These are phyloP conservation scores for Perithous albicinctus DNA, from an alignment of 2,888 invertebrate genomes.

Conservation along the genomic window DNA sequence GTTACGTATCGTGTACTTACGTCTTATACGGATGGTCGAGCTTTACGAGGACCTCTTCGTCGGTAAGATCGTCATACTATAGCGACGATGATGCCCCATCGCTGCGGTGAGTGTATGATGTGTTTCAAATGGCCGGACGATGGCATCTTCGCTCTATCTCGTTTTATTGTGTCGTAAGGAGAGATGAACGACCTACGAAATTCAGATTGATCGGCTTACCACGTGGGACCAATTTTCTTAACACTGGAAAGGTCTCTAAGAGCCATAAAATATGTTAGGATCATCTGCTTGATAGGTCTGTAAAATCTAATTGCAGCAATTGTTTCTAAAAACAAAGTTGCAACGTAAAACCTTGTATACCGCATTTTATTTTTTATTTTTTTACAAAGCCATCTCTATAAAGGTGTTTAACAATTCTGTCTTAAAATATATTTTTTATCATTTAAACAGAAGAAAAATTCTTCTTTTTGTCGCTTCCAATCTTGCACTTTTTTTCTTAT, in stretches of 20 bases:
- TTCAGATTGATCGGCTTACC: slow-evolving; percentile 78
- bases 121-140: slow-evolving; percentile 64
- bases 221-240: slow-evolving; percentile 37
- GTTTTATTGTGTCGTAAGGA: slow-evolving; percentile 81
- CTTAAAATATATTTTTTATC: too few species aligned
- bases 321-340: too few species aligned
- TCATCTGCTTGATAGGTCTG: neutral
- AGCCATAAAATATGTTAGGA: neutral
- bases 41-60: slow-evolving; percentile 77
- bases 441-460: too few species aligned
- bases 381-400: too few species aligned
- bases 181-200: slow-evolving; percentile 71
- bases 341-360: too few species aligned
- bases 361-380: too few species aligned
- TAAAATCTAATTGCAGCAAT: neutral
- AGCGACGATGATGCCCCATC: slow-evolving; percentile 33
- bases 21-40: slow-evolving; percentile 75
- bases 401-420: too few species aligned
- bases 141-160: slow-evolving; percentile 64
- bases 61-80: slow-evolving; percentile 34
- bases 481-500: too few species aligned
- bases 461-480: too few species aligned
- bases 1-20: slow-evolving; percentile 73
- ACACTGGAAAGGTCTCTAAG: neutral
- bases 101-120: slow-evolving; percentile 10